Evolutionary conservation across 2,888 invertebrate genomes (phyloP).

Genomic region (Acanthosepion lycidas): DNA sequence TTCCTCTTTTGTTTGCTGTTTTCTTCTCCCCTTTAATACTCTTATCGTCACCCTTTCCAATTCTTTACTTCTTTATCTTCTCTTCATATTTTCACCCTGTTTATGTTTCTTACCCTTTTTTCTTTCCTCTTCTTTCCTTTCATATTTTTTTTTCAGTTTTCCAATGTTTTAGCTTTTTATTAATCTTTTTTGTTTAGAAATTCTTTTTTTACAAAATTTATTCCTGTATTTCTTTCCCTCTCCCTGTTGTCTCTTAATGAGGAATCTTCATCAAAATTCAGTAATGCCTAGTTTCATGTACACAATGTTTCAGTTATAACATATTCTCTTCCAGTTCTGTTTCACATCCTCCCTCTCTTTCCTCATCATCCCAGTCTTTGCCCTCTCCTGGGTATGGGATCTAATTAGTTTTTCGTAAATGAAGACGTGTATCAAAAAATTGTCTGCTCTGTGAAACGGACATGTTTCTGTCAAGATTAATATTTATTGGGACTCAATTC

Average conservation of each 20-base stretch:
- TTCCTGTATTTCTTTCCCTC: neutral
- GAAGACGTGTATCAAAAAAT: constrained; percentile 10
- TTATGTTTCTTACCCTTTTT: neutral
- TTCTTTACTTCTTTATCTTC: neutral
- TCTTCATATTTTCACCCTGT: neutral
- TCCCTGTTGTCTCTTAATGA: neutral
- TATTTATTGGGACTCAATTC: neutral
- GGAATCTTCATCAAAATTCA: constrained; percentile 21
- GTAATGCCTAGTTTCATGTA: neutral
- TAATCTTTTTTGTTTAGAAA: neutral
- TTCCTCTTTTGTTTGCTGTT: no score
- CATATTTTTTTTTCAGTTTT: neutral
- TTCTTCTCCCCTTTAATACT: neutral
- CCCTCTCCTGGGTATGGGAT: constrained; percentile 8
- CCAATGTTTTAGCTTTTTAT: neutral
- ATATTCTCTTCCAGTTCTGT: neutral
- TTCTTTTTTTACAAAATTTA: neutral
- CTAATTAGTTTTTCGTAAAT: constrained; percentile 33
- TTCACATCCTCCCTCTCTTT: neutral
- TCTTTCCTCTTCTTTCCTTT: neutral
- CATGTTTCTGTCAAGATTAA: constrained; percentile 23
- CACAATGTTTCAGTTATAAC: neutral
- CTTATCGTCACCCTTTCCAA: no score
- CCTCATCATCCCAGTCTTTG: neutral
- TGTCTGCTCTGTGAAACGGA: constrained; percentile 18